Percentiles rank a stretch among this genome's conserved stretches.
Conservation (phyloP, 2,888 invertebrate species). For the Euclidia mi region DNA sequence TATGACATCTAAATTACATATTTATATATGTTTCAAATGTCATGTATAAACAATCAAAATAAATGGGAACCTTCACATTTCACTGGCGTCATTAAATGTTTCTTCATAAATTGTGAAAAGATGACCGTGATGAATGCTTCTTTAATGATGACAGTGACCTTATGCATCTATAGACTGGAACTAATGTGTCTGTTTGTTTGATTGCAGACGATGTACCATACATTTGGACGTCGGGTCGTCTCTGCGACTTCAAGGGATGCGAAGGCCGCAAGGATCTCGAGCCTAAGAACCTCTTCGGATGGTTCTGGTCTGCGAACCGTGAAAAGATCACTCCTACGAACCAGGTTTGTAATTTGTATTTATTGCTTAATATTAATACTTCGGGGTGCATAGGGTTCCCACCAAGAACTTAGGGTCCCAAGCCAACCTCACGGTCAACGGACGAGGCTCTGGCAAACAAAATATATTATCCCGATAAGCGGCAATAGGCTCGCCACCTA, state of each 20-base stretch:
- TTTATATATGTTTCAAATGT: too few relatives aligned
- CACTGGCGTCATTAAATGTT: conserved; percentile 31
- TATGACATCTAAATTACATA: too few relatives aligned
- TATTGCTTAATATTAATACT: too few relatives aligned
- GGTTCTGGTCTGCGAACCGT: conserved; percentile 98
- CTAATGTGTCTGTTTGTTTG: conserved; percentile 12
- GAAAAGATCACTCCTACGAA: conserved; percentile 96
- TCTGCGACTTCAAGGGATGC: conserved; percentile 98
- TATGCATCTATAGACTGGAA: too few relatives aligned
- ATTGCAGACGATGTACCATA: conserved; percentile 95
- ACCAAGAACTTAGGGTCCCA: too few relatives aligned
- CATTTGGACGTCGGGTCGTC: conserved; percentile 97
- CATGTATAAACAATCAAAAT: too few relatives aligned
- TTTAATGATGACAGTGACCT: conserved; percentile 13
- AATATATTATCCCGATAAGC: too few relatives aligned
- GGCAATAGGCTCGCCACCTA: too few relatives aligned
- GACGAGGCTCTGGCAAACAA: too few relatives aligned
- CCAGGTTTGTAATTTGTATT: conserved; percentile 77
- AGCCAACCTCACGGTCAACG: too few relatives aligned
- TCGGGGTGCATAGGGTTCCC: too few relatives aligned
- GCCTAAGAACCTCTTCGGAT: conserved; percentile 95
- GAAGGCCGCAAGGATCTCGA: conserved; percentile 96
- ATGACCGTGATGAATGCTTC: conserved; percentile 30
- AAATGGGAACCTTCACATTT: conserved; percentile 38
- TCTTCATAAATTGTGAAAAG: conserved; percentile 47